Percentiles rank a stretch among this genome's conserved stretches.
Evolutionary conservation across 2,888 invertebrate species (phyloP).

Genomic region (Beris morrisii): DNA sequence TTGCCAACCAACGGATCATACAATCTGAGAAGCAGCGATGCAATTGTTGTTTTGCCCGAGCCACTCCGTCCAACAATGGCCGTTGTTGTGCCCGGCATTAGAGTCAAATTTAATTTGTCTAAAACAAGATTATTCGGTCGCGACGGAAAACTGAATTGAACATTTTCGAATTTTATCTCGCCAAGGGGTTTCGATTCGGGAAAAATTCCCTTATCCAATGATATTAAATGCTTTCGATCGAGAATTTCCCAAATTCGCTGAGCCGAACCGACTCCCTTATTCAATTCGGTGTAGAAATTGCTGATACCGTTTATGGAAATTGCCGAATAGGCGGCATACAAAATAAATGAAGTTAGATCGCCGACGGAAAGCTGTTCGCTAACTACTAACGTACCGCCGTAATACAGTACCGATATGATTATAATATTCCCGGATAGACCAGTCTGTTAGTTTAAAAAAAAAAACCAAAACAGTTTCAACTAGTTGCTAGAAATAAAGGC

Average conservation of each 20-base stretch:
- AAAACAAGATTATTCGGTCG: conserved; percentile 64
- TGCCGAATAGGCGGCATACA: conserved; percentile 93
- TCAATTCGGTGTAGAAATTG: conserved; percentile 90
- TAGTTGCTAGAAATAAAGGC: too few relatives aligned
- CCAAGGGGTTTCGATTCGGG: conserved; percentile 56
- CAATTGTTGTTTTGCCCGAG: conserved; percentile 93
- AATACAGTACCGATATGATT: conserved; percentile 87
- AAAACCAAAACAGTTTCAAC: neutral
- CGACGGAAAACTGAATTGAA: conserved; percentile 74
- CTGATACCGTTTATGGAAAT: conserved; percentile 88
- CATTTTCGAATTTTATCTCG: conserved; percentile 72
- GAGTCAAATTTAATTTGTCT: conserved; percentile 65
- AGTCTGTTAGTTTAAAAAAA: conserved; percentile 60
- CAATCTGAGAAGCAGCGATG: conserved; percentile 75
- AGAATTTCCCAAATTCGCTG: conserved; percentile 86
- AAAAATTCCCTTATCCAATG: conserved; percentile 59
- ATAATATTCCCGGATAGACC: conserved; percentile 89
- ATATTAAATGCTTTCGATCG: conserved; percentile 77
- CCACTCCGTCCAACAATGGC: conserved; percentile 90
- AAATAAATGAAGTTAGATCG: conserved; percentile 86
- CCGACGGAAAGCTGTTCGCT: conserved; percentile 79
- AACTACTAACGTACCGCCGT: conserved; percentile 87
- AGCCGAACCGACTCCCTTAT: conserved; percentile 91
- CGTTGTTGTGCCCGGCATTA: conserved; percentile 71
- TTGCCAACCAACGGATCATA: conserved; percentile 80